phyloP scores from a whole-genome alignment of 2,113 vertebrate genomes.

The Nibea coibor region DNA sequence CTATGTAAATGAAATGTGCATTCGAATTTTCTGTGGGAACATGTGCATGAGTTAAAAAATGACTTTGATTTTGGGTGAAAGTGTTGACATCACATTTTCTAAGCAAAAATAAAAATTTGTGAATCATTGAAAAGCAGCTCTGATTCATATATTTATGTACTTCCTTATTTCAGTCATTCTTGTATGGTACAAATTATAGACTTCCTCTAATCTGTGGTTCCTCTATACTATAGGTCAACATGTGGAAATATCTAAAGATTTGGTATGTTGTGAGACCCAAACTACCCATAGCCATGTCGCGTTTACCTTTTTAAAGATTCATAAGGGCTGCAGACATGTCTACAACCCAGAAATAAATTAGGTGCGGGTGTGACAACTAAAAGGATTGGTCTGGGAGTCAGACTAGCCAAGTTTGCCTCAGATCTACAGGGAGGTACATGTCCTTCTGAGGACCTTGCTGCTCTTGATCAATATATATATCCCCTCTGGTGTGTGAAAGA shows the following conservation, averaged over 20 bases:
- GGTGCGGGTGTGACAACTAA: slow-evolving; percentile 40
- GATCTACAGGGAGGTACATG: slow-evolving; percentile 28
- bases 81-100: background rate
- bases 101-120: too few relatives aligned
- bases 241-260: background rate
- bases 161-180: background rate
- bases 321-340: background rate
- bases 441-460: slow-evolving; percentile 68
- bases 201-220: background rate
- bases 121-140: too few relatives aligned
- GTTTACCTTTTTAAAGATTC: slow-evolving; percentile 22
- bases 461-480: slow-evolving; percentile 57
- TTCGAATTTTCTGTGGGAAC: background rate
- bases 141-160: background rate
- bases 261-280: background rate
- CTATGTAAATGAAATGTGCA: background rate
- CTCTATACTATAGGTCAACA: too few relatives aligned
- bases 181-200: background rate
- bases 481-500: slow-evolving; percentile 35
- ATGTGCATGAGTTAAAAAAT: background rate
- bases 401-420: slow-evolving; percentile 10
- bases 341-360: slow-evolving; percentile 59
- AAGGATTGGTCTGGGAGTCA: slow-evolving; percentile 48
- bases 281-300: background rate
- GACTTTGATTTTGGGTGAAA: too few relatives aligned